phyloP scores from a whole-genome alignment of 2,888 invertebrate genomes.

The Cataglyphis albicans region DNA sequence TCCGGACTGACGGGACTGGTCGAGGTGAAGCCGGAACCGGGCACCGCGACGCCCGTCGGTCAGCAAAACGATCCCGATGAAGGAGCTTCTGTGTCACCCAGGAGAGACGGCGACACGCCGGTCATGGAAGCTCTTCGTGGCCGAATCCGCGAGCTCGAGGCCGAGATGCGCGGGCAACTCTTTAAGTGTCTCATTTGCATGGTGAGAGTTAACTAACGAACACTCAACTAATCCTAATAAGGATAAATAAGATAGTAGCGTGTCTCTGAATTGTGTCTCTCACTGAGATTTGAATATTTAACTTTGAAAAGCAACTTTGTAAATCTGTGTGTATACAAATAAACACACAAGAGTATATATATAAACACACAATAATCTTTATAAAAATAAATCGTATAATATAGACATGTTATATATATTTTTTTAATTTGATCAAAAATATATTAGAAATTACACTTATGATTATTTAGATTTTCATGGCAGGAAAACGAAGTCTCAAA shows the following conservation, averaged over 20 bases:
- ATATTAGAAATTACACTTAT: not conserved
- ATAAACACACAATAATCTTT: not conserved
- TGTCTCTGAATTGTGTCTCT: not conserved
- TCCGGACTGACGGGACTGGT: slow-evolving; percentile 77
- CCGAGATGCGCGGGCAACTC: slow-evolving; percentile 87
- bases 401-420: not conserved
- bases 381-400: not conserved
- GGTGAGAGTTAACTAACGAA: slow-evolving; percentile 84
- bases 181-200: slow-evolving; percentile 96
- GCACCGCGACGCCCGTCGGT: slow-evolving; percentile 79
- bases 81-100: slow-evolving; percentile 74
- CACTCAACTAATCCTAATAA: not conserved
- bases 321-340: not conserved
- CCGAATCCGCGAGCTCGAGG: slow-evolving; percentile 92
- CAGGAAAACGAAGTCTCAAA: not conserved
- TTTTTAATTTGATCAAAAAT: not conserved
- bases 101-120: slow-evolving; percentile 82
- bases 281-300: not conserved
- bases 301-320: not conserved
- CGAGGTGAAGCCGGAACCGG: slow-evolving; percentile 84
- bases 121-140: slow-evolving; percentile 92
- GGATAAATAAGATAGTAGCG: not conserved
- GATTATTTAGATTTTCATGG: not conserved
- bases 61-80: slow-evolving; percentile 72
- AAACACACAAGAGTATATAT: not conserved